Percentiles rank a stretch among this genome's conserved stretches.
Conservation (phyloP, 2,888 invertebrate species). For the Thyatira batis region DNA sequence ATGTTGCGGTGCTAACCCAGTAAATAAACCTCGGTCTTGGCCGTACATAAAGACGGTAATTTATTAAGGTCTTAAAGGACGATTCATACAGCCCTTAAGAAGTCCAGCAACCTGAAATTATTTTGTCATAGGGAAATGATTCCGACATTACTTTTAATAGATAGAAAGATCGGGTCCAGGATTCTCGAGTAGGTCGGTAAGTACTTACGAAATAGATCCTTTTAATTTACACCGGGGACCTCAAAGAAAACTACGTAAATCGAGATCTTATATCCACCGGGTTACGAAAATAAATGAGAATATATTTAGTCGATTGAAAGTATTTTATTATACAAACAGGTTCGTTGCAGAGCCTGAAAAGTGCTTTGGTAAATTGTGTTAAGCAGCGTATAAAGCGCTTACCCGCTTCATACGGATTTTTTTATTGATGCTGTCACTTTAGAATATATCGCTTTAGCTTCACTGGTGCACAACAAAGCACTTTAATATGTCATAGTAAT, state of each 20-base stretch:
- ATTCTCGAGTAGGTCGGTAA: neutral
- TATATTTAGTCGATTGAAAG: constrained; percentile 9
- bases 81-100: constrained; percentile 16
- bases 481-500: too few relatives aligned
- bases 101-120: constrained; percentile 8
- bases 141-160: constrained; percentile 13
- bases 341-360: constrained; percentile 1
- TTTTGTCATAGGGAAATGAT: constrained; percentile 23
- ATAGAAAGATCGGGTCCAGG: constrained; percentile 1
- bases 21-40: constrained; percentile 20
- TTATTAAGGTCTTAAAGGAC: constrained; percentile 46
- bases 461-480: neutral
- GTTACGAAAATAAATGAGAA: constrained; percentile 2
- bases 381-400: constrained; percentile 9
- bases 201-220: neutral
- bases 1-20: constrained; percentile 17
- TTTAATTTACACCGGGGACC: constrained; percentile 2
- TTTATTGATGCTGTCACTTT: constrained; percentile 18
- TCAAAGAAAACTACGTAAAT: constrained; percentile 1
- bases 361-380: constrained; percentile 10
- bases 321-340: constrained; percentile 3
- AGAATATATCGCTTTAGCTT: constrained; percentile 16
- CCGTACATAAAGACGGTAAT: constrained; percentile 22
- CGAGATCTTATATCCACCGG: constrained; percentile 4
- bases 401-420: constrained; percentile 2